Evolutionary conservation across 2,888 invertebrate genomes (phyloP).

Genomic region (Drosophila pegasa): DNA sequence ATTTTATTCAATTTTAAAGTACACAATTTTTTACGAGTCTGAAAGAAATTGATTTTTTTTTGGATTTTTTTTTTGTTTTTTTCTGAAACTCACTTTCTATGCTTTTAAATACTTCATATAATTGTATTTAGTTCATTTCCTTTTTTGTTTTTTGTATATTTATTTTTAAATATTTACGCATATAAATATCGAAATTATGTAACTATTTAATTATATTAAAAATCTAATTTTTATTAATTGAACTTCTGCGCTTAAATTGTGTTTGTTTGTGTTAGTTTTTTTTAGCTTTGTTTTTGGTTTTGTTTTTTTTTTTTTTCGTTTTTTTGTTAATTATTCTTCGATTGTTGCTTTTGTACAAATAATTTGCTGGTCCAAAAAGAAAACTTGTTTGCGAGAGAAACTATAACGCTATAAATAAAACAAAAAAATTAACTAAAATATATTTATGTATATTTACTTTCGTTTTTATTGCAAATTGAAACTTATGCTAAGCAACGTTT

Average conservation of each 20-base stretch:
- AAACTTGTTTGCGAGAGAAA: background rate
- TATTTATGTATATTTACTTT: slow-evolving; percentile 33
- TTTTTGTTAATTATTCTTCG: slow-evolving; percentile 14
- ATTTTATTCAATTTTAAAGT: slow-evolving; percentile 79
- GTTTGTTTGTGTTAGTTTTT: slow-evolving; percentile 19
- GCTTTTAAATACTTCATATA: slow-evolving; percentile 40
- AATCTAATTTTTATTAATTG: slow-evolving; percentile 81
- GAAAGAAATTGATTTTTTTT: slow-evolving; percentile 46
- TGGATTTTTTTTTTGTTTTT: slow-evolving; percentile 9
- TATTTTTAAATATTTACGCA: slow-evolving; percentile 60
- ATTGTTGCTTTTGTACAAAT: slow-evolving; percentile 41
- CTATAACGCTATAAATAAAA: slow-evolving; percentile 26
- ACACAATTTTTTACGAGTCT: slow-evolving; percentile 69
- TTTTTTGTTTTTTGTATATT: slow-evolving; percentile 35
- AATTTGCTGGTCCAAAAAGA: slow-evolving; percentile 18
- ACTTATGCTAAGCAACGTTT: slow-evolving; percentile 53
- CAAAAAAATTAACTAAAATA: slow-evolving; percentile 47
- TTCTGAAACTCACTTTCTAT: slow-evolving; percentile 57
- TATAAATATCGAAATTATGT: slow-evolving; percentile 69
- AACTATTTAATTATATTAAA: slow-evolving; percentile 67
- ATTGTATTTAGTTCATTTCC: slow-evolving; percentile 22
- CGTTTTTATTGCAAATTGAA: slow-evolving; percentile 62
- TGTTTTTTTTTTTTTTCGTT: slow-evolving; percentile 18
- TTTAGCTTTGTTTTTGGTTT: slow-evolving; percentile 15
- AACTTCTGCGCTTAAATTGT: slow-evolving; percentile 78